Evolutionary conservation across 1,140 invertebrate genomes (phyloP).

Genomic region (Apis mellifera): DNA sequence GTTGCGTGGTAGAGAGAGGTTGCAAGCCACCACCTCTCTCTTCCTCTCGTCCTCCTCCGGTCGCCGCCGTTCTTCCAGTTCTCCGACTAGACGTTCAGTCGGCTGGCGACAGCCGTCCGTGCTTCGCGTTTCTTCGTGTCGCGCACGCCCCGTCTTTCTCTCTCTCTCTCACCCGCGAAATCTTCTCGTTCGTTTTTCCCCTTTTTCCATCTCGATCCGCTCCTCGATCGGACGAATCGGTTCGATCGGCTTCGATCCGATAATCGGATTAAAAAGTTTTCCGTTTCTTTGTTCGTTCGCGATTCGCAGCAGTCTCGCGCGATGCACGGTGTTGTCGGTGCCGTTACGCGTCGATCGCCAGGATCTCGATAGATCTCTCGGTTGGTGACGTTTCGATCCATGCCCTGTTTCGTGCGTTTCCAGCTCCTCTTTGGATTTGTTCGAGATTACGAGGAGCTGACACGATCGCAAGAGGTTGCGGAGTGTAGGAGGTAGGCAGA

Average conservation of each 20-base stretch:
- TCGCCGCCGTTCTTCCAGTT: slow-evolving; percentile 58
- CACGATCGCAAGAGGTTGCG: slow-evolving; percentile 17
- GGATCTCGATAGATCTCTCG: slow-evolving; percentile 3
- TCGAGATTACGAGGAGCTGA: slow-evolving; percentile 3
- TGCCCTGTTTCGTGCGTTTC: background rate
- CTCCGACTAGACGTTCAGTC: slow-evolving; percentile 72
- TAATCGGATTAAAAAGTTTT: too few species aligned
- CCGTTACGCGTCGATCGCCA: slow-evolving; percentile 23
- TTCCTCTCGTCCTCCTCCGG: slow-evolving; percentile 51
- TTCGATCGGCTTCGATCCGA: background rate
- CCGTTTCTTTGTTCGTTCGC: background rate
- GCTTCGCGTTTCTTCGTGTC: slow-evolving; percentile 48
- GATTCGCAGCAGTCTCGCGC: background rate
- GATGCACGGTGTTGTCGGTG: slow-evolving; percentile 35
- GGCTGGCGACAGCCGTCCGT: slow-evolving; percentile 75
- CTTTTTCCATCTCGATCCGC: background rate
- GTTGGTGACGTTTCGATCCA: slow-evolving; percentile 19
- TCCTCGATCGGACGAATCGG: background rate
- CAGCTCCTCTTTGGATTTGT: slow-evolving; percentile 38
- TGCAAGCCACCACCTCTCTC: slow-evolving; percentile 60
- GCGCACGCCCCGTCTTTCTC: slow-evolving; percentile 15
- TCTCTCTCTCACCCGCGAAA: background rate
- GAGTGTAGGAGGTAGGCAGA: slow-evolving; percentile 36
- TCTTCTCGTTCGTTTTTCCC: background rate
- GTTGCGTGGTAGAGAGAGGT: slow-evolving; percentile 59